Percentiles rank a stretch among this genome's conserved stretches.
Conservation (phyloP, 2,888 invertebrate genomes). For the Scelioninae gen. 1 region DNA sequence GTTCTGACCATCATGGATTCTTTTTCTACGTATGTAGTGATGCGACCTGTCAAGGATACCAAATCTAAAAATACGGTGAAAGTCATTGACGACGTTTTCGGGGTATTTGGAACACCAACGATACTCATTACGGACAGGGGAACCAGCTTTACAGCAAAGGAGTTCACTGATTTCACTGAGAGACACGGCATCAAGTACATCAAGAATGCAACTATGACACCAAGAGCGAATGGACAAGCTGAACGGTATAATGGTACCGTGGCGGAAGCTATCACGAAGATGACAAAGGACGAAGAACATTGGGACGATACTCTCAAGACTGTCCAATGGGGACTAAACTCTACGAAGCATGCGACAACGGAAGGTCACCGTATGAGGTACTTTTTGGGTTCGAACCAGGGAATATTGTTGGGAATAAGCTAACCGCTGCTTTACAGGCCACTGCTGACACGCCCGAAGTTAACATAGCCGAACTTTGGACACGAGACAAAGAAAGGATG, state of each 20-base stretch:
- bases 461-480: not conserved
- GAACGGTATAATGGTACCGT: not conserved
- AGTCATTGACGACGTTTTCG: constrained; percentile 40
- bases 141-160: too few species aligned
- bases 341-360: constrained; percentile 15
- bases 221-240: not conserved
- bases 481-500: not conserved
- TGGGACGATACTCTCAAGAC: constrained; percentile 15
- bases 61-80: not conserved
- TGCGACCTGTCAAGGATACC: constrained; percentile 6
- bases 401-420: constrained; percentile 11
- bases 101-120: constrained; percentile 74
- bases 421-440: not conserved
- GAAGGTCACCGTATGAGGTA: constrained; percentile 8
- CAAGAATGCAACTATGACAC: not conserved
- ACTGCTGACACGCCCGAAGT: too few species aligned
- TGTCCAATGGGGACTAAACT: constrained; percentile 29
- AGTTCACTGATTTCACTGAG: too few species aligned
- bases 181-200: not conserved
- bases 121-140: too few species aligned
- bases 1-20: constrained; percentile 4
- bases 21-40: not conserved
- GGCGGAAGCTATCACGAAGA: too few species aligned
- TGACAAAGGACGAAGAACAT: not conserved
- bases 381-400: constrained; percentile 17